These are phyloP conservation scores for Octonoba sinensis DNA, from an alignment of 2,888 invertebrate species.

Conservation along the genomic window DNA sequence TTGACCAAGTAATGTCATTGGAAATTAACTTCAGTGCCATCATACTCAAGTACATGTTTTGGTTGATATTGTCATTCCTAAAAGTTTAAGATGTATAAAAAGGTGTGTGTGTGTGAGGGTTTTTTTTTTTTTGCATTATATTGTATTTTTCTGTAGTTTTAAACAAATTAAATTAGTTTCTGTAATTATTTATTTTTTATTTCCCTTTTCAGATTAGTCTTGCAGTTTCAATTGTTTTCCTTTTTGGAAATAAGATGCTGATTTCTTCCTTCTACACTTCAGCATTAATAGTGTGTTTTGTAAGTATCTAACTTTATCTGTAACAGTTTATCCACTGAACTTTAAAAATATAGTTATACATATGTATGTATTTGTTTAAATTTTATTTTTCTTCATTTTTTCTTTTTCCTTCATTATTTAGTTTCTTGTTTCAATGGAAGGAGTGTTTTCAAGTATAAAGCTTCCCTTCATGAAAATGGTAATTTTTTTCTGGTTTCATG, in stretches of 20 bases:
- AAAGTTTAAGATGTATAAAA: too few species aligned
- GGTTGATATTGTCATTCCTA: too few species aligned
- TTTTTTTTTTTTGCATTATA: too few species aligned
- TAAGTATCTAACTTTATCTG: constrained; percentile 54
- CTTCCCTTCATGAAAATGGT: constrained; percentile 25
- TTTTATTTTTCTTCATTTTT: background rate
- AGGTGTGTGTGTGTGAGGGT: too few species aligned
- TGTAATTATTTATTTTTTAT: constrained; percentile 28
- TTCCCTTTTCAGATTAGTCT: constrained; percentile 72
- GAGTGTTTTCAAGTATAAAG: background rate
- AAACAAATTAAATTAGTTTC: constrained; percentile 7
- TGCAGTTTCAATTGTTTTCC: constrained; percentile 71
- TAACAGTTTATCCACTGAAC: too few species aligned
- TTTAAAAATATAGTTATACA: background rate
- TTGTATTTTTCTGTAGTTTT: too few species aligned
- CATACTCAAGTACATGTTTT: too few species aligned
- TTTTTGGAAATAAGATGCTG: constrained; percentile 76
- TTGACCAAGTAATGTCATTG: too few species aligned
- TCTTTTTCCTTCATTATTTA: background rate
- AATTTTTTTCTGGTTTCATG: constrained; percentile 1
- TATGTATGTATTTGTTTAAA: background rate
- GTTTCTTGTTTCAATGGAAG: background rate
- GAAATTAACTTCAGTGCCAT: too few species aligned
- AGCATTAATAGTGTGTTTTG: constrained; percentile 70
- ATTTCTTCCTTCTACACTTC: constrained; percentile 74